Evolutionary conservation across 2,888 invertebrate genomes (phyloP).

Genomic region (Trachelus troglodyta): DNA sequence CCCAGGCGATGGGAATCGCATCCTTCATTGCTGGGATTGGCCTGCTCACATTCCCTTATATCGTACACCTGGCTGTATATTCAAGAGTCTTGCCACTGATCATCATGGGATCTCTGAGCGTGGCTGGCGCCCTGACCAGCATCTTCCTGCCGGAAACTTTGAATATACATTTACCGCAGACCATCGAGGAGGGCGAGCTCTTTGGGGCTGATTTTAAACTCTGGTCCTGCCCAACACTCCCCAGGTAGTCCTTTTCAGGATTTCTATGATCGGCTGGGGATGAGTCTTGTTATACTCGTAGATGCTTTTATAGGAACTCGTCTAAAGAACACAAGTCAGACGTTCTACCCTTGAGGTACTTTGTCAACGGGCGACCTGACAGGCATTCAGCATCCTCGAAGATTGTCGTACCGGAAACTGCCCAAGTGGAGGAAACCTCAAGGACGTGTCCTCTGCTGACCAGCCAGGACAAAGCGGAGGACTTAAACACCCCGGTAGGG

Average conservation of each 20-base stretch:
- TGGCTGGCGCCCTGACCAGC: conserved; percentile 71
- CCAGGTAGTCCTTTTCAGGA: conserved; percentile 40
- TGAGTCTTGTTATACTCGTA: neutral
- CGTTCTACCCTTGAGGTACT: conserved; percentile 53
- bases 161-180: conserved; percentile 74
- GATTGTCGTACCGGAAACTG: conserved; percentile 20
- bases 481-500: conserved; percentile 39
- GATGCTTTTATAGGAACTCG: neutral
- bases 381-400: conserved; percentile 46
- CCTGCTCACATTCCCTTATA: conserved; percentile 73
- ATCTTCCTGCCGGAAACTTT: conserved; percentile 75
- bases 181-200: conserved; percentile 73
- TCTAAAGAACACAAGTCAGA: conserved; percentile 39
- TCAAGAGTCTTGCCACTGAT: conserved; percentile 72
- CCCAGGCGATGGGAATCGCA: conserved; percentile 76
- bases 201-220: conserved; percentile 72
- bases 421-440: conserved; percentile 18
- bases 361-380: conserved; percentile 60
- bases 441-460: conserved; percentile 17
- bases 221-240: conserved; percentile 68
- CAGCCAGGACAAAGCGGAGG: conserved; percentile 28
- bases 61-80: conserved; percentile 73
- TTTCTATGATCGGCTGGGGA: neutral
- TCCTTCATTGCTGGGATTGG: conserved; percentile 75
- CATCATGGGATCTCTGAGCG: conserved; percentile 72